A percentile compares a stretch with the other conserved stretches of the same genome.
Conservation (phyloP, 2,113 vertebrate genomes). For the Todiramphus saurophagus region DNA sequence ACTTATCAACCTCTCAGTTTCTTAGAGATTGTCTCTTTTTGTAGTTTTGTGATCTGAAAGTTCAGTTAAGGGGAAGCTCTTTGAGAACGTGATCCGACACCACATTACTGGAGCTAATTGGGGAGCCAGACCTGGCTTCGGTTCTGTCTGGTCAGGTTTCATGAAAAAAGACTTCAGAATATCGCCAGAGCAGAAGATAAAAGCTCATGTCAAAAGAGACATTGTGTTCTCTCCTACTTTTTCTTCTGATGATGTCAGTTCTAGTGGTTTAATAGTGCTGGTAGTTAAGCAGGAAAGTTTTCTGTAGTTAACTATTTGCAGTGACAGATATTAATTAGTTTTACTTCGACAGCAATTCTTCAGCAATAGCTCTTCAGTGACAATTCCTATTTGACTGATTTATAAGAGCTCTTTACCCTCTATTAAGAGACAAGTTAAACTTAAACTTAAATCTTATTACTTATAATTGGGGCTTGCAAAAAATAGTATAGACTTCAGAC, state of each 20-base stretch:
- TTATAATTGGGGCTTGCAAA: constrained; percentile 66
- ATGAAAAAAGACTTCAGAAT: constrained; percentile 58
- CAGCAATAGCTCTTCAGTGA: constrained; percentile 61
- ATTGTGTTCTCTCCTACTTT: constrained; percentile 69
- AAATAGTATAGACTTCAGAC: constrained; percentile 70
- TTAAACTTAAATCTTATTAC: constrained; percentile 78
- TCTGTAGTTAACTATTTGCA: constrained; percentile 63
- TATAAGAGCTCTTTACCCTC: constrained; percentile 77
- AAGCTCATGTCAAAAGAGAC: constrained; percentile 64
- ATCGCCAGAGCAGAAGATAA: constrained; percentile 38
- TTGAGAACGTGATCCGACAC: constrained; percentile 23
- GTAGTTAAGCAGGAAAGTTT: constrained; percentile 69
- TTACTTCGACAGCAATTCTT: constrained; percentile 66
- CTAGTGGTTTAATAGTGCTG: constrained; percentile 65
- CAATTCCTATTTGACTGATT: constrained; percentile 76
- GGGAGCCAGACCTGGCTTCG: constrained; percentile 61
- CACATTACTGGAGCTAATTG: constrained; percentile 64
- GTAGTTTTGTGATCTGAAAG: neutral
- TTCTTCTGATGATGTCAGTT: constrained; percentile 62
- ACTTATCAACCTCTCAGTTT: neutral
- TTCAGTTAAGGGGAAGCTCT: constrained; percentile 28
- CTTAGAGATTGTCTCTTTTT: neutral
- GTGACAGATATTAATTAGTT: constrained; percentile 78
- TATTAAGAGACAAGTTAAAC: constrained; percentile 79
- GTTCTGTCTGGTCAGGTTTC: constrained; percentile 58